Conservation (phyloP, 2,888 invertebrate species). For the Xylota sylvarum region DNA sequence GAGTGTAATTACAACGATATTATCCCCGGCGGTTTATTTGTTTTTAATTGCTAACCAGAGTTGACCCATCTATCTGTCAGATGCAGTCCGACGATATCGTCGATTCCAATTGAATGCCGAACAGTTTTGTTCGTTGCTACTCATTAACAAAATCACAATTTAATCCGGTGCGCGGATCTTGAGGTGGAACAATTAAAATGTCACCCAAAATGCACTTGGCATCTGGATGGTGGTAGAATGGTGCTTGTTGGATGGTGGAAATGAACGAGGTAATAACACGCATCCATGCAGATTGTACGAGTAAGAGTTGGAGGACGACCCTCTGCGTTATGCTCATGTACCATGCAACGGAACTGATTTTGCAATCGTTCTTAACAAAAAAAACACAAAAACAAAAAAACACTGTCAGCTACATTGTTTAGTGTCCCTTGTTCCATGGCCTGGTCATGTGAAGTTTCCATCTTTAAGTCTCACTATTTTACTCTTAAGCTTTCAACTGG, state of each 20-base stretch:
- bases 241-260: conserved; percentile 7
- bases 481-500: conserved; percentile 70
- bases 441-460: conserved; percentile 67
- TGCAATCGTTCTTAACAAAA: conserved; percentile 46
- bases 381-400: conserved; percentile 26
- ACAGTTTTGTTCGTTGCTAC: conserved; percentile 43
- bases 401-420: conserved; percentile 42
- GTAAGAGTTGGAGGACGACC: conserved; percentile 24
- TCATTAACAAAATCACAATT: conserved; percentile 53
- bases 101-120: conserved; percentile 39
- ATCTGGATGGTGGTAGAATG: background rate
- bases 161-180: conserved; percentile 50
- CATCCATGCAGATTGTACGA: conserved; percentile 34
- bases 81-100: conserved; percentile 48
- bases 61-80: conserved; percentile 54
- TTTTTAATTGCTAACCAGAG: conserved; percentile 60
- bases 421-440: conserved; percentile 55
- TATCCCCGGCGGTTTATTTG: conserved; percentile 62
- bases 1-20: conserved; percentile 65
- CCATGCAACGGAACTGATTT: conserved; percentile 74
- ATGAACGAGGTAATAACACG: conserved; percentile 60
- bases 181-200: conserved; percentile 63
- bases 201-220: conserved; percentile 51
- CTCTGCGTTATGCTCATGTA: conserved; percentile 61
- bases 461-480: conserved; percentile 65